Evolutionary conservation across 2,888 invertebrate genomes (phyloP).

Genomic region (Pemphredon lugubris): DNA sequence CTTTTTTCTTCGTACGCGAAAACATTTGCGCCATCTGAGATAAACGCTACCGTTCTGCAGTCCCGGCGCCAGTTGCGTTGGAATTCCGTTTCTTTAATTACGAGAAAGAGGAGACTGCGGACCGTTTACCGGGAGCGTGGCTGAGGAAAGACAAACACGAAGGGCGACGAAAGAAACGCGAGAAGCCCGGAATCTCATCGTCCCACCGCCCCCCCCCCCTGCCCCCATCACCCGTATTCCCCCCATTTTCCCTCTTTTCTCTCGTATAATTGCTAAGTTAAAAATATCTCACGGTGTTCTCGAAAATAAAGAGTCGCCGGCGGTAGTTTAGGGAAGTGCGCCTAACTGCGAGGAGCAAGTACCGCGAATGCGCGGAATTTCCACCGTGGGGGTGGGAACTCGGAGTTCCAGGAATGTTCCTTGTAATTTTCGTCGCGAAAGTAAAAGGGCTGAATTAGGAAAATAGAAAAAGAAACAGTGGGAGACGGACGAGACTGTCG

Average conservation of each 20-base stretch:
- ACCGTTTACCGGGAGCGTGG: constrained; percentile 40
- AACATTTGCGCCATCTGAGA: constrained; percentile 25
- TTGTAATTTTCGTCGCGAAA: constrained; percentile 40
- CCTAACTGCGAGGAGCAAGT: constrained; percentile 55
- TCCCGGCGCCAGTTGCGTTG: constrained; percentile 30
- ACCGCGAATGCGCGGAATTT: constrained; percentile 51
- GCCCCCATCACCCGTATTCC: constrained; percentile 1
- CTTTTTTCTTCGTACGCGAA: constrained; percentile 10
- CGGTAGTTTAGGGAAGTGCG: constrained; percentile 54
- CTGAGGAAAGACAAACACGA: constrained; percentile 59
- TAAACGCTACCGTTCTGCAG: constrained; percentile 8
- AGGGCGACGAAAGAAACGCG: constrained; percentile 59
- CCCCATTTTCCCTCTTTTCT: constrained; percentile 16
- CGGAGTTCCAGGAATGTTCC: constrained; percentile 44
- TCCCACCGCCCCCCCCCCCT: constrained; percentile 1
- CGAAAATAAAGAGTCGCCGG: constrained; percentile 63
- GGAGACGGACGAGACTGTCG: no score
- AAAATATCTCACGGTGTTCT: constrained; percentile 63
- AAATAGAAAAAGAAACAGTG: no score
- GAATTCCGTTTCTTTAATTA: constrained; percentile 66
- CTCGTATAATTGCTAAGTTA: constrained; percentile 66
- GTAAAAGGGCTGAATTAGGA: no score
- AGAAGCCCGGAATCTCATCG: constrained; percentile 45
- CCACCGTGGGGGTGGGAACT: neutral
- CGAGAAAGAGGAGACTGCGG: constrained; percentile 27